Base-by-base conservation (phyloP, 2,888 invertebrate species). In the Sphecodes monilicornis region DNA sequence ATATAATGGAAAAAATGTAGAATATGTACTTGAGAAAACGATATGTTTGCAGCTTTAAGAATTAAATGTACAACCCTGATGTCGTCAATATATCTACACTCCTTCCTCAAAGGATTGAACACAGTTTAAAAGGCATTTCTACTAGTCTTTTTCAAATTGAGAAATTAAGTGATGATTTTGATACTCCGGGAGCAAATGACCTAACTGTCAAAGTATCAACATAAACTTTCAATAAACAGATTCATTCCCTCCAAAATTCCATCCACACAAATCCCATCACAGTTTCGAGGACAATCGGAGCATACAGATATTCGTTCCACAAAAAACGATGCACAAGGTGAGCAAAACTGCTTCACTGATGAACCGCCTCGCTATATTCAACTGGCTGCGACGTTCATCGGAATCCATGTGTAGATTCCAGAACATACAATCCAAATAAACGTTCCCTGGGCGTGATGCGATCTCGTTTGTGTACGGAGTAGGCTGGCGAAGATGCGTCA, bases 401-500 rank as follows among this genome's bases (percentile, higher is more conserved):
- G 18, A 11, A 36, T 78, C 71, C 22, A 29, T 13, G 72, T 26
- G 22, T 64, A 50, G 41, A 26, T 32, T 26, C 32, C 32, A 43
- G 32, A 78, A 64, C 43, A 32, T 22, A 16, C n/a, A 46, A 43
- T 64, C 43, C 13, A 66, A 60, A 41, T 26, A 74, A 29, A 26
- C 13, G 26, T 60, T 11, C 22, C 18, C 22, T 8, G 29, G 41
- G 2, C 75, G 64, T 41, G 6, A 26, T 22, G 41, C 29, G 60
- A 41, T 16, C n/a, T 3, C n/a, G 13, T 32, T 16, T 29, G n/a
- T 46, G 26, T 26, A 3, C 16, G 29, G 29, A 46, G 64, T 64
- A 46, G n/a, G 41, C 39, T 18, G 73, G 32, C 36, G 26, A 39
- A n/a, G 73, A 74, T 41, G 26, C 60, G 54, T 60, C 68, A 60